Evolutionary conservation across 2,797 vertebrate genomes (phyloP).

Genomic region (Australoheros facetus): DNA sequence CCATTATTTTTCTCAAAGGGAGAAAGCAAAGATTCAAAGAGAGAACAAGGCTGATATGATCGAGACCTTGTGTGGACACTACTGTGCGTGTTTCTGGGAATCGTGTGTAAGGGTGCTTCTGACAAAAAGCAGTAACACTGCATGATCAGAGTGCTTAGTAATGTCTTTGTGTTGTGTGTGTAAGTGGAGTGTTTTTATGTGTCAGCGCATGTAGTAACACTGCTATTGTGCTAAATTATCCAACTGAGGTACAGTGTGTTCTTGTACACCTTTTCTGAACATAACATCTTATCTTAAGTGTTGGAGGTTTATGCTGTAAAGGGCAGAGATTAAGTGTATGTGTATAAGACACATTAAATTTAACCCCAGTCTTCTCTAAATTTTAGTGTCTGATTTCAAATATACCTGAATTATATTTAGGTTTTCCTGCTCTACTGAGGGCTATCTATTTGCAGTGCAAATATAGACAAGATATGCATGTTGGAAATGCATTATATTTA

Average conservation of each 20-base stretch:
- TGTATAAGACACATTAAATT: neutral
- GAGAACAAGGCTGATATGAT: conserved; percentile 59
- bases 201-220: neutral
- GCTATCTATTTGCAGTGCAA: neutral
- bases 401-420: neutral
- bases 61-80: conserved; percentile 45
- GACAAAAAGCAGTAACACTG: conserved; percentile 13
- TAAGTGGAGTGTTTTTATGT: neutral
- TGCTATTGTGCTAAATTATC: conserved; percentile 14
- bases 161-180: neutral
- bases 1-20: conserved; percentile 59
- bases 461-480: neutral
- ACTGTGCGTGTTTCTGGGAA: conserved; percentile 18
- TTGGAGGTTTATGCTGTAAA: neutral
- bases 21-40: conserved; percentile 52
- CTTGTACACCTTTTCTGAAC: neutral
- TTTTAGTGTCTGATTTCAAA: neutral
- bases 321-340: neutral
- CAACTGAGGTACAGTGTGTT: conserved; percentile 6
- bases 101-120: conserved; percentile 3
- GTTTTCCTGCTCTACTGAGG: neutral
- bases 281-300: neutral
- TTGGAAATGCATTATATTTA: neutral
- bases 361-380: neutral
- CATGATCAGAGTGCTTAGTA: conserved; percentile 1